phyloP scores from a whole-genome alignment of 2,888 invertebrate species.

The Torymus aiolomorphi region DNA sequence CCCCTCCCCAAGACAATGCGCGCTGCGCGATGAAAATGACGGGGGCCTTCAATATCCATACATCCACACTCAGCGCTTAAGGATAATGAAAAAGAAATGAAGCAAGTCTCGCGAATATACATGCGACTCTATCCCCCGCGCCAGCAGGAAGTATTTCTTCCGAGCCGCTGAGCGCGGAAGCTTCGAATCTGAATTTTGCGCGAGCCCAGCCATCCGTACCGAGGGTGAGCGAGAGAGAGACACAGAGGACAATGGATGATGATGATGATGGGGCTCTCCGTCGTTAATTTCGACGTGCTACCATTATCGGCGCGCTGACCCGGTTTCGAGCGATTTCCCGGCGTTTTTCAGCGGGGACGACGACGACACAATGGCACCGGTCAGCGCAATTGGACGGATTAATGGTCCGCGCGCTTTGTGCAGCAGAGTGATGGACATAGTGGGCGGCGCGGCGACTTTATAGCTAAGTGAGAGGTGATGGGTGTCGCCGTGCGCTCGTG shows the following conservation, averaged over 20 bases:
- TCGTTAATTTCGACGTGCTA: conserved; percentile 42
- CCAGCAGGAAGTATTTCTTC: conserved; percentile 75
- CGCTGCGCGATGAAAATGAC: too few species aligned
- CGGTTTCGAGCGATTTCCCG: conserved; percentile 67
- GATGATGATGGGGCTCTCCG: conserved; percentile 19
- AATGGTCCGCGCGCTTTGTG: background rate
- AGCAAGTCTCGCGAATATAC: conserved; percentile 19
- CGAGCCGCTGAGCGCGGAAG: conserved; percentile 67
- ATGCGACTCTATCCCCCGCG: background rate
- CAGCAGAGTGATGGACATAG: too few species aligned
- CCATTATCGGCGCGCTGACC: conserved; percentile 72
- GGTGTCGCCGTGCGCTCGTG: too few species aligned
- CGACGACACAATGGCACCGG: background rate
- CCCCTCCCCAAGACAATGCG: conserved; percentile 30
- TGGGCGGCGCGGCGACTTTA: too few species aligned
- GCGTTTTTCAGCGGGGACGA: background rate
- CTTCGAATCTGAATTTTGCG: conserved; percentile 59
- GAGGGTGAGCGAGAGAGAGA: background rate
- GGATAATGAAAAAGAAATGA: conserved; percentile 52
- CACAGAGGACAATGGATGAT: background rate
- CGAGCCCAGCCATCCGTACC: conserved; percentile 8
- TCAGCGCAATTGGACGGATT: conserved; percentile 18
- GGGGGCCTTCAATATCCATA: too few species aligned
- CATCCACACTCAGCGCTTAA: conserved; percentile 19
- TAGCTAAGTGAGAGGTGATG: too few species aligned